Percentiles rank a stretch among this genome's conserved stretches.
These are phyloP conservation scores for Chrysolina oricalcia DNA, from an alignment of 2,888 invertebrate species.

Conservation along the genomic window DNA sequence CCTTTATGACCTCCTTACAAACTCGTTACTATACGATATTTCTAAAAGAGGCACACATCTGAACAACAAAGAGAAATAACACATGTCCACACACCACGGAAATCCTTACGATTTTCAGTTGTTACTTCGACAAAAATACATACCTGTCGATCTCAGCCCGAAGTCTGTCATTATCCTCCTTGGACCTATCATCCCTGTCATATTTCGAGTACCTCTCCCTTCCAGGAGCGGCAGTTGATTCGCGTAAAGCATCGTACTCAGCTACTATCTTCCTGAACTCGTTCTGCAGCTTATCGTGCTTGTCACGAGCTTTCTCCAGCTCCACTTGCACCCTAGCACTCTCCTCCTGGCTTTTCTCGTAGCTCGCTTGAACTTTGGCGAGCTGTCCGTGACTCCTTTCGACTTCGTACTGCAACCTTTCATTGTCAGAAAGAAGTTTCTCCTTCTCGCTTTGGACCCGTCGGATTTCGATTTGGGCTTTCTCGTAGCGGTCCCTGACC, in stretches of 20 bases:
- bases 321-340: slow-evolving; percentile 89
- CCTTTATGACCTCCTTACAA: too few relatives aligned
- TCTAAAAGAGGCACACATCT: too few relatives aligned
- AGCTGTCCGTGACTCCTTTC: slow-evolving; percentile 91
- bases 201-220: slow-evolving; percentile 80
- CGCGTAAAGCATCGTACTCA: slow-evolving; percentile 85
- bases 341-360: slow-evolving; percentile 76
- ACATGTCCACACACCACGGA: too few relatives aligned
- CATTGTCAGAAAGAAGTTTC: slow-evolving; percentile 87
- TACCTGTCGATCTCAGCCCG: slow-evolving; percentile 83
- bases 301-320: slow-evolving; percentile 92
- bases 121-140: background rate
- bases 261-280: slow-evolving; percentile 88
- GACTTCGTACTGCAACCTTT: slow-evolving; percentile 88
- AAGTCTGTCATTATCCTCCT: slow-evolving; percentile 85
- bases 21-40: too few relatives aligned
- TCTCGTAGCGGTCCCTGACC: slow-evolving; percentile 91
- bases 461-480: slow-evolving; percentile 88
- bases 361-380: slow-evolving; percentile 87
- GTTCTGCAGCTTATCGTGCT: slow-evolving; percentile 88
- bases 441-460: slow-evolving; percentile 89
- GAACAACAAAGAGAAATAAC: too few relatives aligned
- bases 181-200: slow-evolving; percentile 80
- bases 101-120: too few relatives aligned
- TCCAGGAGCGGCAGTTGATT: slow-evolving; percentile 85